Evolutionary conservation across 1,140 invertebrate genomes (phyloP), one percentile per base, ranked within the genome.

Genomic region (Seison nebaliae): DNA sequence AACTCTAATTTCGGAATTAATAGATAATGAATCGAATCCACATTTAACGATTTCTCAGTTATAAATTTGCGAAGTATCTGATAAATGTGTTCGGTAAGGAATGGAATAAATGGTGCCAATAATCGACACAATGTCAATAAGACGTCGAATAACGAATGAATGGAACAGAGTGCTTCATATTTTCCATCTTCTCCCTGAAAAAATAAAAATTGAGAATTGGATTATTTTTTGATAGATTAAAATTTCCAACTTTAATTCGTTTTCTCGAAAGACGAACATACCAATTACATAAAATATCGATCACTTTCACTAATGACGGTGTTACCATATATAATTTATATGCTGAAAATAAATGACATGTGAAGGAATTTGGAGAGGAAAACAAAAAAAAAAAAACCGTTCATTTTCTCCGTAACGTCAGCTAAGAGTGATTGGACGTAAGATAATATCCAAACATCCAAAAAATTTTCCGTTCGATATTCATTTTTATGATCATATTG

Each of bases 211-310:
- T n/a, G 1, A 9, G 41, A 24, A 17, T 9, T 37, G 36, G 46
- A 18, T 17, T 15, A 28, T 16, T 37, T 20, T 15, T 28, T 12
- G 16, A 28, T 11, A n/a, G 29, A 24, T n/a, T 18, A 14, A 11
- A 51, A 93, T 79, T 44, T 80, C 81, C 60, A 80, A 42, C 60
- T 59, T 70, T 88, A 24, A 94, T 66, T 30, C 88, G 67, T 49
- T 72, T 75, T 35, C 88, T 67, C 54, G 96, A 96, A 69, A 94
- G 78, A 38, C 86, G 66, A 6, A 98, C 81, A 54, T 94, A 93
- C 81, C 84, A 93, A 54, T 96, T 98, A 4, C 84, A 94, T 3
- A 98, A 65, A 51, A 91, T 76, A 50, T 94, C 83, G 45, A 96
- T 81, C 55, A 84, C 96, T 53, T 84, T 83, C 0, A 91, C 74